A percentile compares a stretch with the other conserved stretches of the same genome.
These are phyloP conservation scores for Cebus imitator DNA, from an alignment of 2,113 vertebrate genomes.

Conservation along the genomic window DNA sequence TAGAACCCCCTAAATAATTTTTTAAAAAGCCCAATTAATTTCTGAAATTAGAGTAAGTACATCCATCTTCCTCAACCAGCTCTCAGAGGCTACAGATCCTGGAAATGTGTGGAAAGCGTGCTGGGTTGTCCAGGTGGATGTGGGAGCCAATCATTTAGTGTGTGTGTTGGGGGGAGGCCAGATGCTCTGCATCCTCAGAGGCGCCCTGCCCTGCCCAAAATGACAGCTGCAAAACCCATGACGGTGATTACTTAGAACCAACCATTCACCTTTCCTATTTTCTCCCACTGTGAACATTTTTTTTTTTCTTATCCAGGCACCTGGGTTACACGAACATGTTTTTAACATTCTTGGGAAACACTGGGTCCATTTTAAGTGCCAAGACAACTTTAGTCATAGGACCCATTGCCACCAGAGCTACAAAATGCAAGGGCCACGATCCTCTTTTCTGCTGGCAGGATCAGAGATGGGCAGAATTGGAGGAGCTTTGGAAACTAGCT, in stretches of 20 bases:
- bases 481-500: background rate
- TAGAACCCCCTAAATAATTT: background rate
- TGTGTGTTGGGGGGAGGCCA: rapidly evolving
- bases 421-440: conserved; percentile 7
- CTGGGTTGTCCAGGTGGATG: background rate
- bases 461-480: background rate
- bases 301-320: no score
- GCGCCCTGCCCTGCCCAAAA: background rate
- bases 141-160: background rate
- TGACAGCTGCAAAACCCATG: no score
- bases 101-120: background rate
- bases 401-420: conserved; percentile 78
- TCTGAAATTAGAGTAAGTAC: background rate
- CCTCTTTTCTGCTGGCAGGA: background rate
- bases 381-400: conserved; percentile 87
- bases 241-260: background rate
- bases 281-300: conserved; percentile 80
- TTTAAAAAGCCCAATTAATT: background rate
- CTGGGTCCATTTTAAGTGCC: conserved; percentile 84
- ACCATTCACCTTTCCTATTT: conserved; percentile 82
- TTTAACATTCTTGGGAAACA: conserved; percentile 82
- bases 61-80: background rate
- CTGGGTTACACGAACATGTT: conserved; percentile 72
- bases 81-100: background rate
- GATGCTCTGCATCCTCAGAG: background rate